phyloP scores from a whole-genome alignment of 2,113 vertebrate species.

The Poecilia latipinna region DNA sequence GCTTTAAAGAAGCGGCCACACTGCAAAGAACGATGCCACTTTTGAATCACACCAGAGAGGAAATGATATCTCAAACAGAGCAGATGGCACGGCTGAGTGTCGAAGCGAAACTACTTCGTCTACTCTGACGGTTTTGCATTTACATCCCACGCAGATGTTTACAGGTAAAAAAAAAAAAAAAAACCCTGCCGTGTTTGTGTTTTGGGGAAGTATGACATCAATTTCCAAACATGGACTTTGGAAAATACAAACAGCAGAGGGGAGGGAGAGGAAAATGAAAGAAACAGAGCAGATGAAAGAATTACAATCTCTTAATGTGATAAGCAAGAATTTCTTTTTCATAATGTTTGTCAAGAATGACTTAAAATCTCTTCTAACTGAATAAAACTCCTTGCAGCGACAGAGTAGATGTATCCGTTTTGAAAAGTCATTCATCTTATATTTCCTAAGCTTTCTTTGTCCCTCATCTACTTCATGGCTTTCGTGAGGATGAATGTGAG shows the following conservation, averaged over 20 bases:
- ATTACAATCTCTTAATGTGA: background rate
- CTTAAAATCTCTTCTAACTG: background rate
- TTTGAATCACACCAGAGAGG: slow-evolving; percentile 23
- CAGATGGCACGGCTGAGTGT: slow-evolving; percentile 10
- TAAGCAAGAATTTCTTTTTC: background rate
- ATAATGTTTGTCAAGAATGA: background rate
- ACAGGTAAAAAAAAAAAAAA: background rate
- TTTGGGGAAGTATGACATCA: background rate
- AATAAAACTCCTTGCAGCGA: background rate
- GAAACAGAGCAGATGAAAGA: background rate
- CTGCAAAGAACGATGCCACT: slow-evolving; percentile 6
- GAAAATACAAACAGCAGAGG: too few species aligned
- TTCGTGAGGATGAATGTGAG: background rate
- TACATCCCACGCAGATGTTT: slow-evolving; percentile 45
- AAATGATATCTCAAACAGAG: slow-evolving; percentile 20
- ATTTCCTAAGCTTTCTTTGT: background rate
- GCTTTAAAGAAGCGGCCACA: background rate
- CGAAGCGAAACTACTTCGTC: slow-evolving; percentile 49
- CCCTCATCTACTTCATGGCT: background rate
- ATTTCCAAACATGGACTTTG: background rate
- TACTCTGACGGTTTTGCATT: slow-evolving; percentile 47
- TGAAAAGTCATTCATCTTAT: background rate
- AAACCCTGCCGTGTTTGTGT: background rate
- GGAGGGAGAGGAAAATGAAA: background rate
- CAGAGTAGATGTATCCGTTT: background rate